Percentiles rank a stretch among this genome's conserved stretches.
These are phyloP conservation scores for Bombus pyrosoma DNA, from an alignment of 1,140 invertebrate genomes.

Conservation along the genomic window DNA sequence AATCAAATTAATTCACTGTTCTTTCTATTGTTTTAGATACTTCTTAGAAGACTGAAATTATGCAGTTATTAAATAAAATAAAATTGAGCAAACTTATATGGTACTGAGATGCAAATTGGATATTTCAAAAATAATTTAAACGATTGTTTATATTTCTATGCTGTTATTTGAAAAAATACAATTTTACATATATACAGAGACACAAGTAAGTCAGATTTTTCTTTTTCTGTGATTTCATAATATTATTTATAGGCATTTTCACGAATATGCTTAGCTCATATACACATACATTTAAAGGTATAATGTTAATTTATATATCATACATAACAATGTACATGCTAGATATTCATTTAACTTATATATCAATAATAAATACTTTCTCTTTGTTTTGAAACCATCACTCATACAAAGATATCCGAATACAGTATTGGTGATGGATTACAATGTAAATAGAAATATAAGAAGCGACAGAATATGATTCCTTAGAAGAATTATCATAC, in stretches of 20 bases:
- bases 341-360: conserved; percentile 33
- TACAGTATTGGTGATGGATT: background rate
- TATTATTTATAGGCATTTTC: conserved; percentile 29
- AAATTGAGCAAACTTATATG: background rate
- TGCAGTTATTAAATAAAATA: background rate
- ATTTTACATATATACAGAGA: conserved; percentile 59
- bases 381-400: conserved; percentile 30
- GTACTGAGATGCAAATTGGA: background rate
- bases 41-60: background rate
- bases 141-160: conserved; percentile 32
- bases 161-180: conserved; percentile 65
- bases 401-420: background rate
- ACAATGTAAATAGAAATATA: conserved; percentile 32
- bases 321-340: conserved; percentile 37
- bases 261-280: conserved; percentile 23
- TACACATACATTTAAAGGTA: background rate
- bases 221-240: conserved; percentile 1
- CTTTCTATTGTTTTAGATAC: background rate
- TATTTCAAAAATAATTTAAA: conserved; percentile 29
- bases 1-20: background rate
- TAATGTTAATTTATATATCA: conserved; percentile 23
- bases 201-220: conserved; percentile 9
- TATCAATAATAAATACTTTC: conserved; percentile 48
- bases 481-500: conserved; percentile 12
- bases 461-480: conserved; percentile 21